Percentiles rank a stretch among this genome's conserved stretches.
Conservation (phyloP, 2,797 vertebrate genomes). For the Picus viridis region DNA sequence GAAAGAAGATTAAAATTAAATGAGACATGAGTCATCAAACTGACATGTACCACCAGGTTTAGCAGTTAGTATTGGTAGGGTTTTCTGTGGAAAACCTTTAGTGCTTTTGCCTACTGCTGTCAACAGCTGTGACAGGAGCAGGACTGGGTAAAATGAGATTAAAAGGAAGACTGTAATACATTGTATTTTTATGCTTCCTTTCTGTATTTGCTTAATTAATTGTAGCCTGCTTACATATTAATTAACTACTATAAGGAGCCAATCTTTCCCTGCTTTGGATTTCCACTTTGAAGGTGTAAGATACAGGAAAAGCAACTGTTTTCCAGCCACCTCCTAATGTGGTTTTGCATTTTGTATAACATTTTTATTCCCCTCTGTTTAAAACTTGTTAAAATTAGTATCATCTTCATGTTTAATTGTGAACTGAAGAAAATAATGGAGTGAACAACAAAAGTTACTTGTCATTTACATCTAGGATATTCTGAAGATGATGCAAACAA, state of each 20-base stretch:
- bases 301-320: background rate
- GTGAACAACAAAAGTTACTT: background rate
- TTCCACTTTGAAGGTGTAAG: background rate
- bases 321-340: background rate
- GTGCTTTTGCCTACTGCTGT: constrained; percentile 38
- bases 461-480: background rate
- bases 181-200: too few relatives aligned
- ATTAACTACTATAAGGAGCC: constrained; percentile 10
- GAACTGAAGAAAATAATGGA: background rate
- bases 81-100: constrained; percentile 8
- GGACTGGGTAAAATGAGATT: constrained; percentile 5
- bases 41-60: constrained; percentile 1
- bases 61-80: background rate
- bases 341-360: background rate
- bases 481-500: background rate
- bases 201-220: constrained; percentile 8
- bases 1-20: constrained; percentile 40
- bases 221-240: background rate
- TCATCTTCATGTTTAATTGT: background rate
- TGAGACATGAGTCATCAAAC: constrained; percentile 15
- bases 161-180: constrained; percentile 3
- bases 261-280: constrained; percentile 1
- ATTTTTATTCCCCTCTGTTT: background rate
- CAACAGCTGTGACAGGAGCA: constrained; percentile 29
- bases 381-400: background rate